Percentiles rank a stretch among this genome's conserved stretches.
These are phyloP conservation scores for Labeo rohita DNA, from an alignment of 2,113 vertebrate species.

Conservation along the genomic window DNA sequence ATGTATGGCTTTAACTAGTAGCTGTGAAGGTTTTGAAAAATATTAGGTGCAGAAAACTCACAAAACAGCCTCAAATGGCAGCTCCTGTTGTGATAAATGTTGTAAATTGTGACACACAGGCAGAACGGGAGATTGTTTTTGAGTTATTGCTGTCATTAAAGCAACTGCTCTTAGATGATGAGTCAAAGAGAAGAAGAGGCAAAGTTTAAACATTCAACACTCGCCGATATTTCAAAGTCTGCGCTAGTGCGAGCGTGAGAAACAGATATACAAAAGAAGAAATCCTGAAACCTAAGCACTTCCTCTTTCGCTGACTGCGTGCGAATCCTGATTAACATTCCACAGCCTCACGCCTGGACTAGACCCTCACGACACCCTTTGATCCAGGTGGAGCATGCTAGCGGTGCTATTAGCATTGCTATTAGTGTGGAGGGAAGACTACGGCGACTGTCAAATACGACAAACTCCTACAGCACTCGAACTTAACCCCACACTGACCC, in stretches of 20 bases:
- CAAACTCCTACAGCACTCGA: constrained; percentile 11
- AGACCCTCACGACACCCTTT: background rate
- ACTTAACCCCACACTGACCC: constrained; percentile 26
- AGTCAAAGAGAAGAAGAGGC: constrained; percentile 4
- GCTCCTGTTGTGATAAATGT: constrained; percentile 13
- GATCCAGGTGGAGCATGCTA: background rate
- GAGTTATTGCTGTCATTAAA: constrained; percentile 32
- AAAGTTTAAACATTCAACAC: constrained; percentile 14
- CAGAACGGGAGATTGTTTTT: constrained; percentile 19
- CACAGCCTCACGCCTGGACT: background rate
- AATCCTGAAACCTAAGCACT: background rate
- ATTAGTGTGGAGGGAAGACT: background rate
- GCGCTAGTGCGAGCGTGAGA: background rate
- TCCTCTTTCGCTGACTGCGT: background rate
- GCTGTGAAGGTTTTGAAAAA: constrained; percentile 24
- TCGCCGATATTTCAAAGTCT: background rate
- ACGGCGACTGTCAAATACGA: background rate
- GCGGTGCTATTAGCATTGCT: background rate
- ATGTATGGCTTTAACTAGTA: constrained; percentile 28
- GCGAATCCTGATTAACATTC: constrained; percentile 14
- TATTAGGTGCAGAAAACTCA: background rate
- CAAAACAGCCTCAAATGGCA: constrained; percentile 24
- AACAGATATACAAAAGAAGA: background rate
- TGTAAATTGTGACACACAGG: background rate
- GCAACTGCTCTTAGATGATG: constrained; percentile 37